Evolutionary conservation across 2,888 invertebrate genomes (phyloP).

Genomic region (Spisula subtruncata): DNA sequence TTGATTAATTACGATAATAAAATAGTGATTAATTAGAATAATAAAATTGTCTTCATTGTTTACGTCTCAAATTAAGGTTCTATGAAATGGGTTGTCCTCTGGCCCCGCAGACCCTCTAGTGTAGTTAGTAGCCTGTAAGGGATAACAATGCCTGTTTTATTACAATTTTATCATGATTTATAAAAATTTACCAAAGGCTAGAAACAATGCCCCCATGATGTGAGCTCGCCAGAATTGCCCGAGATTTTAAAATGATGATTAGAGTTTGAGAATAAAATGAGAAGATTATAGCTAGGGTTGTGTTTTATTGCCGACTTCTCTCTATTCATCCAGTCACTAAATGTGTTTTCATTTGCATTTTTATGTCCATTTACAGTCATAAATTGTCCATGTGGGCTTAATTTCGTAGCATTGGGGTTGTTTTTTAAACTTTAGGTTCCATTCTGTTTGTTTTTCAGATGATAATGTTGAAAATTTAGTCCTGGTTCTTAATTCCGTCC

Average conservation of each 20-base stretch:
- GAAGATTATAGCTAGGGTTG: constrained; percentile 3
- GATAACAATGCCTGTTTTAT: constrained; percentile 26
- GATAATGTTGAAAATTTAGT: background rate
- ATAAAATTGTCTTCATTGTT: background rate
- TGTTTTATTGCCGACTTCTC: constrained; percentile 6
- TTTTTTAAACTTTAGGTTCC: constrained; percentile 14
- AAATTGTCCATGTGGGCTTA: constrained; percentile 37
- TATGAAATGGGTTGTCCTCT: constrained; percentile 16
- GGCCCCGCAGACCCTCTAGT: constrained; percentile 2
- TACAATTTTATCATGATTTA: constrained; percentile 37
- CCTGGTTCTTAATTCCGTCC: background rate
- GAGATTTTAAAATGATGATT: constrained; percentile 38
- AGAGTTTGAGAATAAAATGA: constrained; percentile 28
- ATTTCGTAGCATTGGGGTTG: constrained; percentile 1
- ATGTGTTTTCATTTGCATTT: constrained; percentile 51
- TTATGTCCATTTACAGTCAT: constrained; percentile 41
- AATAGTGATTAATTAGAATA: background rate
- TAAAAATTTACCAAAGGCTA: constrained; percentile 23
- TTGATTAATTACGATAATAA: background rate
- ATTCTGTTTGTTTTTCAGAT: constrained; percentile 3
- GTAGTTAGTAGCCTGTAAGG: constrained; percentile 16
- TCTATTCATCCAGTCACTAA: constrained; percentile 26
- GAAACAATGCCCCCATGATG: constrained; percentile 16
- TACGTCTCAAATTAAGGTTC: background rate
- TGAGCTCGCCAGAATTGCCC: constrained; percentile 20